These are phyloP conservation scores for Drosophila monieri DNA, from an alignment of 2,888 invertebrate genomes.

Conservation along the genomic window DNA sequence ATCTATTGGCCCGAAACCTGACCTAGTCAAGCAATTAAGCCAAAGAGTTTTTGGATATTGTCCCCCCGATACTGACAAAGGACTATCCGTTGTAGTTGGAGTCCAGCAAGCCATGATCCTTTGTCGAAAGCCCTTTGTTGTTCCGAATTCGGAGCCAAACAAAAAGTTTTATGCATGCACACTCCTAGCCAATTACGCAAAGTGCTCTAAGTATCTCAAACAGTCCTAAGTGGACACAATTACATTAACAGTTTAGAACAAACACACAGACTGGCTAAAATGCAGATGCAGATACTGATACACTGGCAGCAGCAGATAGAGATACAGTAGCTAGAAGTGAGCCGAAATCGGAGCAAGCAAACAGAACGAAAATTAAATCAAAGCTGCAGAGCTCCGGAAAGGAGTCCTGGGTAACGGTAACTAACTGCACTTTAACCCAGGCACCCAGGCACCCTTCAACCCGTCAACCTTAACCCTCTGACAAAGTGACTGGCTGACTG, in stretches of 20 bases:
- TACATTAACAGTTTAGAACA: slow-evolving; percentile 63
- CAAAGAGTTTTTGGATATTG: not conserved
- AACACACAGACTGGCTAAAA: slow-evolving; percentile 10
- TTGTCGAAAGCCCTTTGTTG: slow-evolving; percentile 22
- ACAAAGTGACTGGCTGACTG: slow-evolving; percentile 65
- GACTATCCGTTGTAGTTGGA: not conserved
- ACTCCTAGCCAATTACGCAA: slow-evolving; percentile 65
- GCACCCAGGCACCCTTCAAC: not conserved
- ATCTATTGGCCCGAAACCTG: not conserved
- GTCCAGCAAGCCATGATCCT: slow-evolving; percentile 5
- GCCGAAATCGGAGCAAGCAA: slow-evolving; percentile 40
- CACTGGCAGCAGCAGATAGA: not conserved
- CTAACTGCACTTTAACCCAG: slow-evolving; percentile 18
- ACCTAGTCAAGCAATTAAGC: not conserved
- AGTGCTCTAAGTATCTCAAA: slow-evolving; percentile 64
- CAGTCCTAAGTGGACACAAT: slow-evolving; percentile 59
- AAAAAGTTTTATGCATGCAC: slow-evolving; percentile 67
- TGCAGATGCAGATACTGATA: slow-evolving; percentile 2
- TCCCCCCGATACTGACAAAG: not conserved
- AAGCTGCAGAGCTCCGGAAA: slow-evolving; percentile 32
- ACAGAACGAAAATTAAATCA: slow-evolving; percentile 61
- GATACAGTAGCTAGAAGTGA: slow-evolving; percentile 6
- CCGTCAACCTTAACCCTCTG: slow-evolving; percentile 23
- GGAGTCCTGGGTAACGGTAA: slow-evolving; percentile 10
- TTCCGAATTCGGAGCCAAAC: slow-evolving; percentile 39